These are phyloP conservation scores for Rhaphigaster nebulosa DNA, from an alignment of 2,888 invertebrate species.

Conservation along the genomic window DNA sequence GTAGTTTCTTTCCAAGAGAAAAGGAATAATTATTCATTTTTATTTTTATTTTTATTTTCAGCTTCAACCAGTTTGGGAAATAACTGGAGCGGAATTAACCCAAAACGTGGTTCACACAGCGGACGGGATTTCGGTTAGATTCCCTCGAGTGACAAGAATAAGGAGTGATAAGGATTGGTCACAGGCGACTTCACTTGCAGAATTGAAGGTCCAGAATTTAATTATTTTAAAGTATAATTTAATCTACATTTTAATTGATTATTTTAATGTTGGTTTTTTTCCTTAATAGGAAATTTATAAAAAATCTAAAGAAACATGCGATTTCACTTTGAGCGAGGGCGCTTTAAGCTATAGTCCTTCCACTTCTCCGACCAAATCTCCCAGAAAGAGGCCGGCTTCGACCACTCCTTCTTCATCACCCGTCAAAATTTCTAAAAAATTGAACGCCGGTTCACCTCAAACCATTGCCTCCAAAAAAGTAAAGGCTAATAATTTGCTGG, in stretches of 20 bases:
- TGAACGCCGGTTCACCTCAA: neutral
- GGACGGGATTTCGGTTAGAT: conserved; percentile 92
- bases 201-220: conserved; percentile 73
- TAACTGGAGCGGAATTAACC: conserved; percentile 80
- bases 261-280: neutral
- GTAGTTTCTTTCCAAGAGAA: no score
- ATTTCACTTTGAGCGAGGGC: conserved; percentile 70
- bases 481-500: neutral
- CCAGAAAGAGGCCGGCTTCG: neutral
- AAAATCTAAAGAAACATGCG: conserved; percentile 78
- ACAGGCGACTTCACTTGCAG: conserved; percentile 84
- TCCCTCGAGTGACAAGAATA: conserved; percentile 88
- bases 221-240: neutral
- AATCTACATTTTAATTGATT: neutral
- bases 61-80: conserved; percentile 94
- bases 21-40: no score
- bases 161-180: conserved; percentile 88
- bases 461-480: neutral
- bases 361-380: conserved; percentile 55
- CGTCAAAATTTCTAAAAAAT: neutral
- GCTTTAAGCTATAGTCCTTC: conserved; percentile 17
- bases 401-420: neutral
- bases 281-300: conserved; percentile 71
- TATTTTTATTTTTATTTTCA: conserved; percentile 10
- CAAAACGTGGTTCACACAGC: conserved; percentile 82